A percentile compares a stretch with the other conserved stretches of the same genome.
Conservation (phyloP, 2,888 invertebrate species). For the Phoenoteleia sp. region DNA sequence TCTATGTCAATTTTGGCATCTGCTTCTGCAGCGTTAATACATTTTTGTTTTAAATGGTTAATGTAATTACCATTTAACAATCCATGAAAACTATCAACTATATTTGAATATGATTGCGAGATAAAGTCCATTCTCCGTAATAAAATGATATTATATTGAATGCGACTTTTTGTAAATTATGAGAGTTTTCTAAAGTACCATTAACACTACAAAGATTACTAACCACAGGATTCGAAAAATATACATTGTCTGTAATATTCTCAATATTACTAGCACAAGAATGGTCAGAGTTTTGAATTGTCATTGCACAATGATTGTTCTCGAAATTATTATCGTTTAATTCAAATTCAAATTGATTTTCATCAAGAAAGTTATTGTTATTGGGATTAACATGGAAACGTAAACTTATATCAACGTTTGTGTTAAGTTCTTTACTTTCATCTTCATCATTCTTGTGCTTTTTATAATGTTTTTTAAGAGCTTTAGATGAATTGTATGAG, state of each 20-base stretch:
- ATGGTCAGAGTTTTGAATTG: no score
- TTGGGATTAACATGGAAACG: no score
- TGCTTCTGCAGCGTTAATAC: not conserved
- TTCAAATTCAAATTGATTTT: no score
- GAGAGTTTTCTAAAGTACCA: not conserved
- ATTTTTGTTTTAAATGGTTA: conserved; percentile 1
- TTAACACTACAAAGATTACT: no score
- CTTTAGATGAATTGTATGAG: not conserved
- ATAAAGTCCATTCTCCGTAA: conserved; percentile 13
- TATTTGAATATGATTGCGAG: not conserved
- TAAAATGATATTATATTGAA: not conserved
- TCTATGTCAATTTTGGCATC: not conserved
- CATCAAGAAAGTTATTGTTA: no score
- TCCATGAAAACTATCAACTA: not conserved
- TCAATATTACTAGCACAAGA: no score
- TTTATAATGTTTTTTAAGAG: not conserved
- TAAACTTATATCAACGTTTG: no score
- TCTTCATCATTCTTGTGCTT: not conserved
- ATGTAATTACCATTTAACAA: conserved; percentile 1
- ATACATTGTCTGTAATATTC: not conserved
- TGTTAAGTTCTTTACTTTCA: not conserved
- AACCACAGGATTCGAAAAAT: not conserved
- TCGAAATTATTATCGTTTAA: no score
- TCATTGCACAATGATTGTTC: no score
- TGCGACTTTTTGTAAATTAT: not conserved